These are phyloP conservation scores for Electrona antarctica DNA, from an alignment of 2,113 vertebrate species.

Conservation along the genomic window DNA sequence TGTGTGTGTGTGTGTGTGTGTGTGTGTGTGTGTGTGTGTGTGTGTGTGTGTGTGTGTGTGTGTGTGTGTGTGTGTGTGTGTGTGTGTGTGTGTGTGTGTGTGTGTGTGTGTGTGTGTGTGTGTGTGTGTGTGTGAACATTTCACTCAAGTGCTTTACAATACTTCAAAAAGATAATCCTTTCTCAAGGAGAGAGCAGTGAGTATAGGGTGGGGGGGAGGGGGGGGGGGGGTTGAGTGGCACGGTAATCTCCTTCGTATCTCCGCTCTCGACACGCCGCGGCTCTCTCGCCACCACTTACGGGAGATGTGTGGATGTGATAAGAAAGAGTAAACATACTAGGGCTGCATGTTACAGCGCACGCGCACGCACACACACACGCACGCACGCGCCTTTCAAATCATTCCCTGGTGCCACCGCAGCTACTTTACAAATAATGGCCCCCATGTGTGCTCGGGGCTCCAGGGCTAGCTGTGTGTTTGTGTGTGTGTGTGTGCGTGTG, in stretches of 20 bases:
- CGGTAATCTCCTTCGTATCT: constrained; percentile 66
- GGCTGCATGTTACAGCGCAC: constrained; percentile 10
- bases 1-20: constrained; percentile 12
- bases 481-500: too few species aligned
- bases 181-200: constrained; percentile 51
- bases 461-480: constrained; percentile 60
- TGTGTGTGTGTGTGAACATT: constrained; percentile 51
- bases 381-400: constrained; percentile 64
- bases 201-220: background rate
- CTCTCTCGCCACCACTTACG: constrained; percentile 58
- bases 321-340: constrained; percentile 68
- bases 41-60: constrained; percentile 19
- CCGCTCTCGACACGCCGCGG: constrained; percentile 45
- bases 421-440: constrained; percentile 81
- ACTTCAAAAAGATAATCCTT: constrained; percentile 69
- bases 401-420: constrained; percentile 76
- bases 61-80: background rate
- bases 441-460: constrained; percentile 77
- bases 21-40: constrained; percentile 23
- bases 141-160: constrained; percentile 67
- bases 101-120: background rate
- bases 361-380: constrained; percentile 13
- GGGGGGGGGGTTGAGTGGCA: constrained; percentile 50
- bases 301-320: constrained; percentile 70
- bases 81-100: constrained; percentile 45